Evolutionary conservation across 2,888 invertebrate species (phyloP).

Genomic region (Lepidocyrtinus sp.): DNA sequence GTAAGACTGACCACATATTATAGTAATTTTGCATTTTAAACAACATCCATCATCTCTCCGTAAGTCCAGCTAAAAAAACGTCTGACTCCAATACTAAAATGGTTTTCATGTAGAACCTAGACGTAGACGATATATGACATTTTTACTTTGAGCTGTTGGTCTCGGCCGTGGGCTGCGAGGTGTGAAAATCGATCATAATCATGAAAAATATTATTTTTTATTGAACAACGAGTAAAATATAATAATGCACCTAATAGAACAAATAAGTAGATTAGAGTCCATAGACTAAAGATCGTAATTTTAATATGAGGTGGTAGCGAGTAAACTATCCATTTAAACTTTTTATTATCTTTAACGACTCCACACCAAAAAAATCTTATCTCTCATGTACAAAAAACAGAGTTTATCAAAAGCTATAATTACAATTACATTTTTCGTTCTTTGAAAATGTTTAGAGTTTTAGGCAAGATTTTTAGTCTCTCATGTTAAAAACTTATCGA

Average conservation of each 20-base stretch:
- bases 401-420: no score
- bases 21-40: neutral
- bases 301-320: no score
- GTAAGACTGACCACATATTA: conserved; percentile 57
- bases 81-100: neutral
- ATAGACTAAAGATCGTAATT: neutral
- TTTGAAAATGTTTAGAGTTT: no score
- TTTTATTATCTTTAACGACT: neutral
- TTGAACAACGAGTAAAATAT: no score
- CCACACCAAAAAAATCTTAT: neutral
- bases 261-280: neutral
- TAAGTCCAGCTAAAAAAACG: no score
- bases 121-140: neutral
- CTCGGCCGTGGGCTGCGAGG: no score
- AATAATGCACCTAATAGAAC: neutral
- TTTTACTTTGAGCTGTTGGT: no score
- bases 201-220: conserved; percentile 13
- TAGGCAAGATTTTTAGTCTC: no score
- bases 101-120: neutral
- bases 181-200: neutral
- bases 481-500: no score
- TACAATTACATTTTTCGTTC: no score
- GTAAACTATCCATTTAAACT: neutral
- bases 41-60: neutral
- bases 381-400: conserved; percentile 13